Evolutionary conservation across 2,113 vertebrate genomes (phyloP).

Genomic region (Otis tarda): DNA sequence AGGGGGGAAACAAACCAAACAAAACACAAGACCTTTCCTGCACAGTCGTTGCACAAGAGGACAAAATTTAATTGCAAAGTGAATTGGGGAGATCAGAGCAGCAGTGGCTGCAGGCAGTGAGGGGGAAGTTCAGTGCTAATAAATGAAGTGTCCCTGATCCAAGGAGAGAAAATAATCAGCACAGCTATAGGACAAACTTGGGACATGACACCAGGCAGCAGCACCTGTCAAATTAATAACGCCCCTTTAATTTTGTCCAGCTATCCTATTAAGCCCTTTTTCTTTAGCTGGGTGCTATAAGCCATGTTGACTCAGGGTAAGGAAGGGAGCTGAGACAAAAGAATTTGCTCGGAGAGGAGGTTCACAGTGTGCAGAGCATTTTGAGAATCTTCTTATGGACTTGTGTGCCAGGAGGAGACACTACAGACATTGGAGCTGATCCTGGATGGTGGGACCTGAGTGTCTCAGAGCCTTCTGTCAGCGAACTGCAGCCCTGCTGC

Average conservation of each 20-base stretch:
- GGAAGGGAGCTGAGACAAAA: neutral
- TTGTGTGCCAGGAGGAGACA: neutral
- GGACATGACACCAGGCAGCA: constrained; percentile 45
- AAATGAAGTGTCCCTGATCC: constrained; percentile 67
- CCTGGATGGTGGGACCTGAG: neutral
- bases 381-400: neutral
- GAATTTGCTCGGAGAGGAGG: neutral
- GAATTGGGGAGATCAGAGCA: constrained; percentile 71
- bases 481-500: neutral
- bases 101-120: constrained; percentile 64
- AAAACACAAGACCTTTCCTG: constrained; percentile 49
- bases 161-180: constrained; percentile 67
- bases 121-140: constrained; percentile 62
- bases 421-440: neutral
- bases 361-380: neutral
- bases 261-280: constrained; percentile 35
- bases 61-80: constrained; percentile 73
- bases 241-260: constrained; percentile 53
- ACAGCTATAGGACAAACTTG: constrained; percentile 44
- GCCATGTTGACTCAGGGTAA: neutral
- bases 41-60: constrained; percentile 60
- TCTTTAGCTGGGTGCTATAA: neutral
- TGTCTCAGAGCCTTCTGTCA: neutral
- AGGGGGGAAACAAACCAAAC: neutral
- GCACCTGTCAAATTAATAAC: constrained; percentile 51